These are phyloP conservation scores for Castor canadensis DNA, from an alignment of 2,113 vertebrate species.

Conservation along the genomic window DNA sequence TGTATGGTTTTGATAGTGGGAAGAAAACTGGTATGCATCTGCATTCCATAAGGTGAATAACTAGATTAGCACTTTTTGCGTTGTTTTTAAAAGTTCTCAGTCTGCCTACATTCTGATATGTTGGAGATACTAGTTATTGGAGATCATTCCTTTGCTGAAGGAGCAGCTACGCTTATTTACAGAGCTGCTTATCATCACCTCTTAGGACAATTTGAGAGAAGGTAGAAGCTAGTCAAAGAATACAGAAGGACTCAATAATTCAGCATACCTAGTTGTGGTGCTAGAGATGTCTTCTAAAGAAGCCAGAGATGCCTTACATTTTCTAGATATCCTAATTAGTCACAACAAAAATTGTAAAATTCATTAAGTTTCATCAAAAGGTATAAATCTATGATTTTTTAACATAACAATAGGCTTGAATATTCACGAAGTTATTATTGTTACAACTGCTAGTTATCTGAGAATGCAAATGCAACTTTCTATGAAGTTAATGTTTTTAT, in stretches of 20 bases:
- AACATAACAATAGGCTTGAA: neutral
- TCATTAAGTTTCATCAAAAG: neutral
- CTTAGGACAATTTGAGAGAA: neutral
- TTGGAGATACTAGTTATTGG: too few species aligned
- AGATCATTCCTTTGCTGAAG: slow-evolving; percentile 8
- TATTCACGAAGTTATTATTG: neutral
- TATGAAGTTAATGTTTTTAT: slow-evolving; percentile 14
- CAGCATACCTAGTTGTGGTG: neutral
- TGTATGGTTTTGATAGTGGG: neutral
- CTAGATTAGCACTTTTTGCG: too few species aligned
- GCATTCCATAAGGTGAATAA: too few species aligned
- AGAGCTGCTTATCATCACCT: slow-evolving; percentile 5
- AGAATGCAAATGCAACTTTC: neutral
- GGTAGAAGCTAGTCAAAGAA: neutral
- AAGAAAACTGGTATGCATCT: neutral
- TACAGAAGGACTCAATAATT: neutral
- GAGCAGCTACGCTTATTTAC: neutral
- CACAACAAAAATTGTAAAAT: slow-evolving; percentile 5
- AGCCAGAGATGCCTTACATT: neutral
- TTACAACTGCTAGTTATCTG: neutral
- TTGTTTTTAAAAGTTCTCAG: neutral
- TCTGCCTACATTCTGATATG: neutral
- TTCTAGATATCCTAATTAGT: slow-evolving; percentile 22
- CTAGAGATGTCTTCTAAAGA: neutral
- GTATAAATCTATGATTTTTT: neutral